phyloP scores from a whole-genome alignment of 2,888 invertebrate genomes.

The Blera fallax region DNA sequence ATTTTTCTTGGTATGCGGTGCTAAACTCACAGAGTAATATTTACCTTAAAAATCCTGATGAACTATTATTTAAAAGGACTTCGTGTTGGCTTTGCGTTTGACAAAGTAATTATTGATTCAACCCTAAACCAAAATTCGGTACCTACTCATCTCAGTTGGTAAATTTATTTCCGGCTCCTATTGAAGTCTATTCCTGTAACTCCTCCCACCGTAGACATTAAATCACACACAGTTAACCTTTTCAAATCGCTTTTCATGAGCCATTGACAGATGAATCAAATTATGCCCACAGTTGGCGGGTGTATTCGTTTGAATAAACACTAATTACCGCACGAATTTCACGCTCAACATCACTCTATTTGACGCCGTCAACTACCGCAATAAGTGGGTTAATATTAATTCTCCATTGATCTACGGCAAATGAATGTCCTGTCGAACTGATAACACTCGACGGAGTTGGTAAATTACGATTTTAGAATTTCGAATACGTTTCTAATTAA shows the following conservation, averaged over 20 bases:
- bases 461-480: background rate
- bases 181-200: background rate
- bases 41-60: too few relatives aligned
- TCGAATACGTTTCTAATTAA: background rate
- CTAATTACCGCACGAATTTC: constrained; percentile 36
- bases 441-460: background rate
- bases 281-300: background rate
- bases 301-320: constrained; percentile 16
- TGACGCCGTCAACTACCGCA: background rate
- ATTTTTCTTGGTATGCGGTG: too few relatives aligned
- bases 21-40: too few relatives aligned
- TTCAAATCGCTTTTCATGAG: background rate
- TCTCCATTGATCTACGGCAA: background rate
- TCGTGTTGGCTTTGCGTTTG: too few relatives aligned
- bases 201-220: background rate
- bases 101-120: too few relatives aligned
- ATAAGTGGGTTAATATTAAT: constrained; percentile 6
- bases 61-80: too few relatives aligned
- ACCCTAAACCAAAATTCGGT: too few relatives aligned
- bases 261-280: constrained; percentile 29
- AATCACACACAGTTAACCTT: background rate
- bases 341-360: constrained; percentile 4
- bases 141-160: background rate
- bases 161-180: background rate
- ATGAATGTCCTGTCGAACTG: background rate